These are phyloP conservation scores for Gobius niger DNA, from an alignment of 2,113 vertebrate genomes.

Conservation along the genomic window DNA sequence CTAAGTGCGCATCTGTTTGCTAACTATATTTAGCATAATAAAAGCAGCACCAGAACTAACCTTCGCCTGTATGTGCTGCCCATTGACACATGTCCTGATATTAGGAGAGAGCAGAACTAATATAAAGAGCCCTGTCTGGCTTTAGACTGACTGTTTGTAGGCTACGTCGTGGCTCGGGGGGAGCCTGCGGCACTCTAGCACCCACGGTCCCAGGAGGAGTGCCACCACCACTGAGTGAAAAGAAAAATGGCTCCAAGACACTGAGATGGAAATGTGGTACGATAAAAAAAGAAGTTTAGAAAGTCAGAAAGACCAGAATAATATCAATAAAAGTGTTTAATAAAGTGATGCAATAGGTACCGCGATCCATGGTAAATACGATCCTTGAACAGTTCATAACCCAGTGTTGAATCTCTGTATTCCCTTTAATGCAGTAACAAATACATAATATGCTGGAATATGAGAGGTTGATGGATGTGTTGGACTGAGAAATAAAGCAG, in stretches of 20 bases:
- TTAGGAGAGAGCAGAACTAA: slow-evolving; percentile 55
- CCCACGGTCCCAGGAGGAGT: slow-evolving; percentile 67
- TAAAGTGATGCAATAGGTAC: slow-evolving; percentile 16
- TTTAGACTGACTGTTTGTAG: slow-evolving; percentile 68
- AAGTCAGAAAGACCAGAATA: slow-evolving; percentile 10
- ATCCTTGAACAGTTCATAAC: slow-evolving; percentile 35
- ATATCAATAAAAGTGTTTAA: not conserved
- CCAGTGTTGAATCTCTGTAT: not conserved
- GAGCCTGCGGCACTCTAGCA: slow-evolving; percentile 72
- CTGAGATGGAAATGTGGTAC: slow-evolving; percentile 49
- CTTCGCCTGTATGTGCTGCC: slow-evolving; percentile 16
- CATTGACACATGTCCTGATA: slow-evolving; percentile 45
- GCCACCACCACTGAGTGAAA: slow-evolving; percentile 54
- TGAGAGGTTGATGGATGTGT: slow-evolving; percentile 35
- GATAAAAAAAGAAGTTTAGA: not conserved
- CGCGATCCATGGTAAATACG: not conserved
- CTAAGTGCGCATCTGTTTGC: slow-evolving; percentile 6
- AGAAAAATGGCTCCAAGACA: slow-evolving; percentile 68
- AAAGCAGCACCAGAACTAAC: not conserved
- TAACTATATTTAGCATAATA: slow-evolving; percentile 1
- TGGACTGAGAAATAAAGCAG: slow-evolving; percentile 28
- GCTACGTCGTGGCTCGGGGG: slow-evolving; percentile 69
- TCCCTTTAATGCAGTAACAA: not conserved
- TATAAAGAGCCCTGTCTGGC: slow-evolving; percentile 65
- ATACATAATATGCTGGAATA: slow-evolving; percentile 12